These are phyloP conservation scores for Channa maculata DNA, from an alignment of 2,113 vertebrate genomes.

Conservation along the genomic window DNA sequence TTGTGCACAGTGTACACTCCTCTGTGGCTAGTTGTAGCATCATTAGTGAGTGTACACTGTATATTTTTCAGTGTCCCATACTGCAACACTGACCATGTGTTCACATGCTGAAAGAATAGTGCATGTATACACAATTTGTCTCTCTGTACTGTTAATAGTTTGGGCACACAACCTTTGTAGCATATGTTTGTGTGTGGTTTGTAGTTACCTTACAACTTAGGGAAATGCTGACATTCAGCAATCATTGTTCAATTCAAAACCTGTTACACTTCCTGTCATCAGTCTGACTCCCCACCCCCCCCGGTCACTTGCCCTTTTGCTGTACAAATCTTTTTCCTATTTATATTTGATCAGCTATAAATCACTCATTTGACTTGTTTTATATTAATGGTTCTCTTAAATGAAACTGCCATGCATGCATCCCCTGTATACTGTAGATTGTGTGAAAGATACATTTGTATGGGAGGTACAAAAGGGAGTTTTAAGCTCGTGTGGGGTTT, in stretches of 20 bases:
- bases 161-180: slow-evolving; percentile 79
- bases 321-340: slow-evolving; percentile 71
- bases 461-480: slow-evolving; percentile 76
- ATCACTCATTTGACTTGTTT: slow-evolving; percentile 85
- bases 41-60: slow-evolving; percentile 61
- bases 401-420: slow-evolving; percentile 91
- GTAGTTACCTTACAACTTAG: slow-evolving; percentile 72
- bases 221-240: slow-evolving; percentile 87
- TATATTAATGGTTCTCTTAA: slow-evolving; percentile 84
- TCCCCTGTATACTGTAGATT: slow-evolving; percentile 86
- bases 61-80: slow-evolving; percentile 58
- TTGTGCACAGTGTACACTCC: slow-evolving; percentile 42
- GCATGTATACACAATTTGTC: slow-evolving; percentile 60
- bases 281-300: slow-evolving; percentile 34
- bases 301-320: slow-evolving; percentile 51
- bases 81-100: slow-evolving; percentile 60
- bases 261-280: slow-evolving; percentile 77
- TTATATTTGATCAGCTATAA: slow-evolving; percentile 69
- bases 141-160: slow-evolving; percentile 49
- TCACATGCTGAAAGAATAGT: slow-evolving; percentile 45
- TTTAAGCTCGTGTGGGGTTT: slow-evolving; percentile 71
- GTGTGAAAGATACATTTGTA: slow-evolving; percentile 83
- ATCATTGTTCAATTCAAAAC: slow-evolving; percentile 60
- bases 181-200: slow-evolving; percentile 71
- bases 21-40: slow-evolving; percentile 67